Base-by-base conservation (phyloP, 2,888 invertebrate genomes). In the Lysandra coridon region DNA sequence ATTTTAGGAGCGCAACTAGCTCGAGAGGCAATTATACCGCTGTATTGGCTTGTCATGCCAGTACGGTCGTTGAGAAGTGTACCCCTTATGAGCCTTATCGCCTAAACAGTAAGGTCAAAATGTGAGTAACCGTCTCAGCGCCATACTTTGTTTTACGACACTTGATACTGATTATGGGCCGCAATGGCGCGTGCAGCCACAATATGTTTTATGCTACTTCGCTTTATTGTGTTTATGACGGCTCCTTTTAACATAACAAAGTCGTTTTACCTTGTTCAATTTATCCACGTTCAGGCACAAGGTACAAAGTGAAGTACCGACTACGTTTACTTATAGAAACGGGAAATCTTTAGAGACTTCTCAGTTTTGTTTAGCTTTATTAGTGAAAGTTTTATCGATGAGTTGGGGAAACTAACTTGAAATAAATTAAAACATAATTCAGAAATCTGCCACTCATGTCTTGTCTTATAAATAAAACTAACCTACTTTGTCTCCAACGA, bases 21-120 rank as follows among this genome's bases (percentile, higher is more conserved):
- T 83, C 84, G 85, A 90, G 88, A 86, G 89, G 88, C 89, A 91
- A 93, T 92, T 91, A 91, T 88, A 85, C 85, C 86, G 87, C 86
- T 88, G 86, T 89, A 91, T 90, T 89, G 90, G 89, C 85, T 90
- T 86, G 86, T 86, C 84, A 82, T 87, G 87, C 79, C 79, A 80
- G 33, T 37, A 69, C 44, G 62, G n/a, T 62, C 60, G 60, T 17
- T 7, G 62, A 62, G 7, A 62, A 10, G 62, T 23, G 57, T 57
- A 57, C 57, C 14, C 57, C 57, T 57, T 17, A 2, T 17, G 57
- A 17, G 12, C 57, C 57, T 17, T 57, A 57, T 57, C 57, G 17
- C 14, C 4, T 57, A 17, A 57, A 57, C 23, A 23, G 2, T 62
- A 23, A 62, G 23, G 62, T 62, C 5, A 23, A 62, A 62, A 62